phyloP scores from a whole-genome alignment of 2,888 invertebrate species.

The Muscina levida region DNA sequence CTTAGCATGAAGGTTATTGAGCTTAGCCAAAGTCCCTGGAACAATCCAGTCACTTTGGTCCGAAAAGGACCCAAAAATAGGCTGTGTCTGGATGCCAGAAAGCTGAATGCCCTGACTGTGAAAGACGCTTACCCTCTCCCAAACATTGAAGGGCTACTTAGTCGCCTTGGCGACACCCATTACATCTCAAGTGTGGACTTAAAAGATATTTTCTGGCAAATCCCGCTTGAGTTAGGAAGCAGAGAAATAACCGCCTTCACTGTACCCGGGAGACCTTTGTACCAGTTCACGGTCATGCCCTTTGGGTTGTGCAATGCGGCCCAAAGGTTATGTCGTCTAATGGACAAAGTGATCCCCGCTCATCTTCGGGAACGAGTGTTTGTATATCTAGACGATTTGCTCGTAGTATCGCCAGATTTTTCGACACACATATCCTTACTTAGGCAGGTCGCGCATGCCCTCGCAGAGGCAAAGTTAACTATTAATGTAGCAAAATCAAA shows the following conservation, averaged over 20 bases:
- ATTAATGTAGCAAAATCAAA: neutral
- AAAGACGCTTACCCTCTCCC: slow-evolving; percentile 51
- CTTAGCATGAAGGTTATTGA: slow-evolving; percentile 55
- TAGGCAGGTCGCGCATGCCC: neutral
- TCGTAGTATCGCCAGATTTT: slow-evolving; percentile 3
- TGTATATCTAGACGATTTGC: neutral
- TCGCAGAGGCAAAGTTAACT: neutral
- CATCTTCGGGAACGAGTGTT: neutral
- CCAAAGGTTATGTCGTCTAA: slow-evolving; percentile 14
- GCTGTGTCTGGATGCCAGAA: neutral
- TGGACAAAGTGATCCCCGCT: neutral
- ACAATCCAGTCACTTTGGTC: neutral
- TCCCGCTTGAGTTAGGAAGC: neutral
- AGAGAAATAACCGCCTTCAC: slow-evolving; percentile 21
- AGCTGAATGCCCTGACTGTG: slow-evolving; percentile 39
- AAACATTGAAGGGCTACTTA: slow-evolving; percentile 49
- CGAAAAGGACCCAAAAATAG: too few relatives aligned
- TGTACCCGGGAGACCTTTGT: neutral
- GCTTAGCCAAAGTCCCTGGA: slow-evolving; percentile 36
- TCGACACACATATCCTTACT: neutral
- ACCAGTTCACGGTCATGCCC: neutral
- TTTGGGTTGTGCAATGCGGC: slow-evolving; percentile 28
- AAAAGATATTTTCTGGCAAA: slow-evolving; percentile 3
- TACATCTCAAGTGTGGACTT: neutral
- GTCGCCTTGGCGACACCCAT: neutral